A percentile compares a stretch with the other conserved stretches of the same genome.
Conservation (phyloP, 2,888 invertebrate species). For the Eupithecia subfuscata region DNA sequence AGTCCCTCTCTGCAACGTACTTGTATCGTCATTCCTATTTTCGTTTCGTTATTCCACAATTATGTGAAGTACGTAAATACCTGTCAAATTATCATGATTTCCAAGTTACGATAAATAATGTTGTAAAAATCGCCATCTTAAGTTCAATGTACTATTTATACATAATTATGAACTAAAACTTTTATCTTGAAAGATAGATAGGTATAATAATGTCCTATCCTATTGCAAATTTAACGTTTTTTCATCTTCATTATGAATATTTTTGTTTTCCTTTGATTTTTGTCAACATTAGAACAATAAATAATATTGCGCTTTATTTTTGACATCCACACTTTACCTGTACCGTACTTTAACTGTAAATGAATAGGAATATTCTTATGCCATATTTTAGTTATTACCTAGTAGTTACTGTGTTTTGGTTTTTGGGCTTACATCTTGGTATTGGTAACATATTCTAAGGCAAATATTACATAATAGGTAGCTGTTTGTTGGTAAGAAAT, state of each 20-base stretch:
- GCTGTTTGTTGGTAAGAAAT: not conserved
- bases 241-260: not conserved
- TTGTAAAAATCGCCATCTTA: not conserved
- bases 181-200: not conserved
- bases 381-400: too few relatives aligned
- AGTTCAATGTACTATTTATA: slow-evolving; percentile 2
- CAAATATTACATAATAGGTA: not conserved
- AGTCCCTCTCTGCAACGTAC: not conserved
- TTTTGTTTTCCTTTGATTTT: not conserved
- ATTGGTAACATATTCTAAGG: not conserved
- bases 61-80: not conserved
- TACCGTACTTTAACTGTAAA: too few relatives aligned
- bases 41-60: not conserved
- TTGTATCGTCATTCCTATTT: not conserved
- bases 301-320: not conserved
- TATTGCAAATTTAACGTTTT: not conserved
- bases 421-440: not conserved
- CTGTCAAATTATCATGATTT: not conserved
- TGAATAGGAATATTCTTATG: too few relatives aligned
- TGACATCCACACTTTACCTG: too few relatives aligned
- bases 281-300: not conserved
- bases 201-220: not conserved
- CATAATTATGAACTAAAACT: not conserved
- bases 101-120: not conserved
- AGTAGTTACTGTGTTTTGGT: not conserved